These are phyloP conservation scores for Candoia aspera DNA, from an alignment of 2,113 vertebrate genomes.

Conservation along the genomic window DNA sequence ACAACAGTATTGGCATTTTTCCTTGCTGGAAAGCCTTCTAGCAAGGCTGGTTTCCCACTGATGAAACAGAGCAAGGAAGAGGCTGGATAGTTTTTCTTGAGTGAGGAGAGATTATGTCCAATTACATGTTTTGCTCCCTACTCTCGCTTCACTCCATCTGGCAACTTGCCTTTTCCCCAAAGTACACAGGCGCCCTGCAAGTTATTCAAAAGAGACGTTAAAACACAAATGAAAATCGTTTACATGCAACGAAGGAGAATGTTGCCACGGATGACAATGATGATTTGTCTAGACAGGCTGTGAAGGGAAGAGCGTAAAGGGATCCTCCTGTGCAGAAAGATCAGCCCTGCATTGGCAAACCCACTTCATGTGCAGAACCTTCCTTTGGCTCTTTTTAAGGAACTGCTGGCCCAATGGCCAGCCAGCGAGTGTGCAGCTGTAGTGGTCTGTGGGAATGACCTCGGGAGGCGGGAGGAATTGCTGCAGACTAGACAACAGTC, in stretches of 20 bases:
- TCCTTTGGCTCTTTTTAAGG: background rate
- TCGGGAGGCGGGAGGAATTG: no score
- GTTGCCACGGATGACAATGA: fast-evolving
- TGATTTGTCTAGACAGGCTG: background rate
- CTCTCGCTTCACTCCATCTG: background rate
- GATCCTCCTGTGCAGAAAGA: fast-evolving
- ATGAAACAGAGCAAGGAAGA: slow-evolving; percentile 40
- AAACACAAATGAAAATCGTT: fast-evolving
- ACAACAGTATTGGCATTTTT: slow-evolving; percentile 51
- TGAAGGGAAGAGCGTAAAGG: background rate
- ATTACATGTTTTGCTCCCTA: slow-evolving; percentile 18
- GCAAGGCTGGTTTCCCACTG: slow-evolving; percentile 11
- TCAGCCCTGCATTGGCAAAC: fast-evolving
- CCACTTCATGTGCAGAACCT: background rate
- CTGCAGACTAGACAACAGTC: no score
- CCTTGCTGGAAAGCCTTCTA: slow-evolving; percentile 50
- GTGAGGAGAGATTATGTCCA: slow-evolving; percentile 52
- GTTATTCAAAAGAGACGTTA: background rate
- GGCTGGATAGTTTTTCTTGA: slow-evolving; percentile 48
- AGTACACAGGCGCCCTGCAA: background rate
- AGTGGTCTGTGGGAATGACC: no score
- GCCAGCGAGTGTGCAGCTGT: no score
- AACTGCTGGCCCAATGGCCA: no score
- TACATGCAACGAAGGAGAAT: background rate
- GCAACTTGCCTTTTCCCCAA: background rate